These are phyloP conservation scores for Notechis scutatus DNA, from an alignment of 2,113 vertebrate genomes.

Conservation along the genomic window DNA sequence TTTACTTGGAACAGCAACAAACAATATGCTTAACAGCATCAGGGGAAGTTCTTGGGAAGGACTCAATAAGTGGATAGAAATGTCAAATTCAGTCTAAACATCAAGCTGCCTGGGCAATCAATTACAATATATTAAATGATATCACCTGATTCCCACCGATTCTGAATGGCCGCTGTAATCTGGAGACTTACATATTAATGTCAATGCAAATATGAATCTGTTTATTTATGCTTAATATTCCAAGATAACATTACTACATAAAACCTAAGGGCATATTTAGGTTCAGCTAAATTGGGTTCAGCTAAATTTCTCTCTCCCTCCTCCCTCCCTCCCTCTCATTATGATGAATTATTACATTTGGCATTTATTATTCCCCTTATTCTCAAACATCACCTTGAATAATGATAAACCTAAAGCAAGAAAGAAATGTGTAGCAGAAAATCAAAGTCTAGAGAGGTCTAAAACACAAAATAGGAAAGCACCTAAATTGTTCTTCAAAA, in stretches of 20 bases:
- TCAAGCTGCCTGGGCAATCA: neutral
- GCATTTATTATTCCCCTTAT: conserved; percentile 2
- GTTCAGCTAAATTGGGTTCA: conserved; percentile 14
- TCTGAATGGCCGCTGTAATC: neutral
- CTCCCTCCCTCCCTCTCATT: neutral
- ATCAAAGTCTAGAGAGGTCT: neutral
- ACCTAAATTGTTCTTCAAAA: neutral
- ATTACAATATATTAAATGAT: neutral
- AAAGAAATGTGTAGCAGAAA: neutral
- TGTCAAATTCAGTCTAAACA: neutral
- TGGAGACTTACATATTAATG: neutral
- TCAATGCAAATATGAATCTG: neutral
- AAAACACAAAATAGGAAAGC: neutral
- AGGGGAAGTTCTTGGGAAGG: neutral
- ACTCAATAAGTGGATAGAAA: neutral
- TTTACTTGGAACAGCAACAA: neutral
- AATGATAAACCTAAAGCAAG: neutral
- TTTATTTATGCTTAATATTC: neutral
- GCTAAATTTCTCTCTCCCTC: neutral
- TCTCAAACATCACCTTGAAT: neutral
- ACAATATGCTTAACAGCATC: neutral
- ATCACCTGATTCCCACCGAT: neutral
- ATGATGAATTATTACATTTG: conserved; percentile 4
- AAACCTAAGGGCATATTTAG: neutral
- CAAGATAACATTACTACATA: neutral